Conservation (phyloP, 1,140 invertebrate species). For the Cydia pomonella region DNA sequence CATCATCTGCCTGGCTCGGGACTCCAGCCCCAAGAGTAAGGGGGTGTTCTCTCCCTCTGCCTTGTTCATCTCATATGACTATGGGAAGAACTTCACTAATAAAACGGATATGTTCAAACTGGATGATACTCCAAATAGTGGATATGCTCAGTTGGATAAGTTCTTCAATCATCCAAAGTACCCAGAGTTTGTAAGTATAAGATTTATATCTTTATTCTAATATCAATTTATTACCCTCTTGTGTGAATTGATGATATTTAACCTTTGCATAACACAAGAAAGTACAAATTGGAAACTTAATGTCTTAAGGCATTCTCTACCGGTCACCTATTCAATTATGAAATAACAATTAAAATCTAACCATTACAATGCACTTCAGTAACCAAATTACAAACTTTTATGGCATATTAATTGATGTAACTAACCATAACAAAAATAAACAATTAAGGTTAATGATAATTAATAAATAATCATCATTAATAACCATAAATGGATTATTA, state of each 20-base stretch:
- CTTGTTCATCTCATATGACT: constrained; percentile 92
- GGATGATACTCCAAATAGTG: constrained; percentile 71
- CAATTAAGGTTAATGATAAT: too few relatives aligned
- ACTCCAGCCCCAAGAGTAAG: constrained; percentile 80
- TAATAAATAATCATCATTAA: too few relatives aligned
- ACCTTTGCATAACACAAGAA: not conserved
- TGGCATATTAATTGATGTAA: too few relatives aligned
- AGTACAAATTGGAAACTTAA: too few relatives aligned
- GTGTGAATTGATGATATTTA: not conserved
- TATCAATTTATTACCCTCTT: not conserved
- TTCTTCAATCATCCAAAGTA: constrained; percentile 92
- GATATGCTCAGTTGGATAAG: constrained; percentile 88
- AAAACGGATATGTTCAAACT: constrained; percentile 86
- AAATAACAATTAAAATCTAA: too few relatives aligned
- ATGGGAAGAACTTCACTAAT: constrained; percentile 89
- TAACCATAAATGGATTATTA: not conserved
- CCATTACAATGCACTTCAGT: too few relatives aligned
- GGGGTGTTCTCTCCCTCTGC: constrained; percentile 82
- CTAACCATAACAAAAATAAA: too few relatives aligned
- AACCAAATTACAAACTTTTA: too few relatives aligned
- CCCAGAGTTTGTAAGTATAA: constrained; percentile 86
- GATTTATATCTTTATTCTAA: not conserved
- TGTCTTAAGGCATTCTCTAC: too few relatives aligned
- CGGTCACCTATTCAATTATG: too few relatives aligned
- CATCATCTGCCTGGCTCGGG: constrained; percentile 91